phyloP scores from a whole-genome alignment of 2,888 invertebrate species.

The Therioaphis trifolii region DNA sequence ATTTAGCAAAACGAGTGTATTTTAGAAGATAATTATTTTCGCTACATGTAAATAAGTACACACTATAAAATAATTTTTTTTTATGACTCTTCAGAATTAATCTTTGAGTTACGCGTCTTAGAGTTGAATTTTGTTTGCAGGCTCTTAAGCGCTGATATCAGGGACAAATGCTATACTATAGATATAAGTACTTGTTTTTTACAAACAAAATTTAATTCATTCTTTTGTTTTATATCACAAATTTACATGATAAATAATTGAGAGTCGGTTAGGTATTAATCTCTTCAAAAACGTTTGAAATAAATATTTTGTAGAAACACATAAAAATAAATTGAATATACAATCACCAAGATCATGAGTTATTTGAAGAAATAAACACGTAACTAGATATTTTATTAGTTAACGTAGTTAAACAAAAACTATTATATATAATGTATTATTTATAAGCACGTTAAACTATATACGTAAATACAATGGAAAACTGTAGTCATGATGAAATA shows the following conservation, averaged over 20 bases:
- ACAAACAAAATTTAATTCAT: background rate
- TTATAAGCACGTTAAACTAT: too few relatives aligned
- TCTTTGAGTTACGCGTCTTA: conserved; percentile 12
- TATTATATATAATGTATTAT: too few relatives aligned
- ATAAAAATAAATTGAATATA: background rate
- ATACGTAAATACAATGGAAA: too few relatives aligned
- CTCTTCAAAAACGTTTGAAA: background rate
- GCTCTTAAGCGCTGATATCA: background rate
- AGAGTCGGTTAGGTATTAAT: background rate
- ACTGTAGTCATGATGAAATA: too few relatives aligned
- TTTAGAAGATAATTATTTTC: conserved; percentile 22
- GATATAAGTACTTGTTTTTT: conserved; percentile 3
- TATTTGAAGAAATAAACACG: too few relatives aligned
- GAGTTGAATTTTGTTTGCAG: conserved; percentile 29
- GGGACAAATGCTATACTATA: background rate
- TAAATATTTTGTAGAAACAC: background rate
- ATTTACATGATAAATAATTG: conserved; percentile 34
- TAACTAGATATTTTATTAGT: too few relatives aligned
- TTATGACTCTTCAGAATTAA: conserved; percentile 19
- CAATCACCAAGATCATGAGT: background rate
- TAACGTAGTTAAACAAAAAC: too few relatives aligned
- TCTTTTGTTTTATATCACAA: conserved; percentile 22
- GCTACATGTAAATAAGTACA: too few relatives aligned
- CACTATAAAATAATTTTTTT: conserved; percentile 10
- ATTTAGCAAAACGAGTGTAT: background rate